Conservation (phyloP, 1,140 invertebrate genomes). For the Rhopalosiphum padi region DNA sequence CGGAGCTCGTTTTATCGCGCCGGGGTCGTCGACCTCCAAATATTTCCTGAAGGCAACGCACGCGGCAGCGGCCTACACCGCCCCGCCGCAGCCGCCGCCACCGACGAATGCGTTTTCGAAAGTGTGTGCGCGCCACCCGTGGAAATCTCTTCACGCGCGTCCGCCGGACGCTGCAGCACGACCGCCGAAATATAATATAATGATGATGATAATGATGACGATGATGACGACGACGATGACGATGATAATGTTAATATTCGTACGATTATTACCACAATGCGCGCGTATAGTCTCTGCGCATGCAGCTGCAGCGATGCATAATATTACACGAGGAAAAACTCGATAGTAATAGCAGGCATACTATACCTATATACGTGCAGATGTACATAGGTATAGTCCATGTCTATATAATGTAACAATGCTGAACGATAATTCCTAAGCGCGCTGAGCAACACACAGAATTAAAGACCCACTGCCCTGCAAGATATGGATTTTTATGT, state of each 20-base stretch:
- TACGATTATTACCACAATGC: not conserved
- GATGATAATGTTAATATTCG: not conserved
- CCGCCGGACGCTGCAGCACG: not conserved
- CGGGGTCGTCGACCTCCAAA: slow-evolving; percentile 40
- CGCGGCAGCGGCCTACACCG: not conserved
- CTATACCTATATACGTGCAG: too few species aligned
- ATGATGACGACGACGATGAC: not conserved
- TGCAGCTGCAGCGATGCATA: not conserved
- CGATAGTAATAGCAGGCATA: not conserved
- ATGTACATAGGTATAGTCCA: too few species aligned
- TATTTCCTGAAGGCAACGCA: slow-evolving; percentile 45
- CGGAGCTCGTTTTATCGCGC: slow-evolving; percentile 28
- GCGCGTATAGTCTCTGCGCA: not conserved
- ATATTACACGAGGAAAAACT: not conserved
- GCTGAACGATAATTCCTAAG: not conserved
- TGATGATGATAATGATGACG: not conserved
- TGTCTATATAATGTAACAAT: not conserved
- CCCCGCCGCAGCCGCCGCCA: not conserved
- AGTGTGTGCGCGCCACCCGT: slow-evolving; percentile 18
- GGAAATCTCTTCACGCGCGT: slow-evolving; percentile 32
- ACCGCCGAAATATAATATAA: not conserved
- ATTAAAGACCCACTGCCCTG: not conserved
- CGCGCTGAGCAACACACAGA: not conserved
- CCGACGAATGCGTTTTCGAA: slow-evolving; percentile 33
- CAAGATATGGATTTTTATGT: not conserved